Evolutionary conservation across 2,888 invertebrate species (phyloP).

Genomic region (Craniophora ligustri): DNA sequence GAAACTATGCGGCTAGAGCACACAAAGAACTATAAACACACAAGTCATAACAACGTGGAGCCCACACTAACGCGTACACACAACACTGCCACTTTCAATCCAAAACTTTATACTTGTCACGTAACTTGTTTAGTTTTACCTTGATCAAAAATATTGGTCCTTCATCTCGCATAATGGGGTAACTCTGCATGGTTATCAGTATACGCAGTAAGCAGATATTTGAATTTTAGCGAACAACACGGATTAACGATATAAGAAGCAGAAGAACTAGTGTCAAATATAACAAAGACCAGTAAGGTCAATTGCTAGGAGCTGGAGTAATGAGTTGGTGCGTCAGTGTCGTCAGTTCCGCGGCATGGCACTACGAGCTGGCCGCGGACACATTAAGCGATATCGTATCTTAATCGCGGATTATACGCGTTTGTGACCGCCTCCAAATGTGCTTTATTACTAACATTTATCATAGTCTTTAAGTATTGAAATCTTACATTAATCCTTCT

Average conservation of each 20-base stretch:
- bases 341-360: conserved; percentile 9
- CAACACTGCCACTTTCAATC: conserved; percentile 8
- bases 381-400: conserved; percentile 42
- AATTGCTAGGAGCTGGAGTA: not conserved
- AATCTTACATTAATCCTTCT: conserved; percentile 14
- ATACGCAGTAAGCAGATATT: not conserved
- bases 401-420: conserved; percentile 47
- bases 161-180: conserved; percentile 15
- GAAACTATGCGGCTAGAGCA: not conserved
- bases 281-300: not conserved
- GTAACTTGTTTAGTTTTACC: conserved; percentile 28
- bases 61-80: conserved; percentile 5
- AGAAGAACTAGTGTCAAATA: not conserved
- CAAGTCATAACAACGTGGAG: conserved; percentile 7
- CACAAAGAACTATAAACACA: not conserved
- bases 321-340: conserved; percentile 6
- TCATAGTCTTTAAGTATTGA: conserved; percentile 12
- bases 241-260: not conserved
- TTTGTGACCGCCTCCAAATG: conserved; percentile 24
- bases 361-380: conserved; percentile 9
- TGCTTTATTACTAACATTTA: conserved; percentile 17
- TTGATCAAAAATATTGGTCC: conserved; percentile 46
- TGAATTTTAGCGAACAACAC: not conserved
- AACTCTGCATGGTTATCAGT: conserved; percentile 19
- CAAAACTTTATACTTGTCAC: not conserved